phyloP scores from a whole-genome alignment of 30 jellyfish, hydroid and myxozoan species.

The Cassiopea xamachana region DNA sequence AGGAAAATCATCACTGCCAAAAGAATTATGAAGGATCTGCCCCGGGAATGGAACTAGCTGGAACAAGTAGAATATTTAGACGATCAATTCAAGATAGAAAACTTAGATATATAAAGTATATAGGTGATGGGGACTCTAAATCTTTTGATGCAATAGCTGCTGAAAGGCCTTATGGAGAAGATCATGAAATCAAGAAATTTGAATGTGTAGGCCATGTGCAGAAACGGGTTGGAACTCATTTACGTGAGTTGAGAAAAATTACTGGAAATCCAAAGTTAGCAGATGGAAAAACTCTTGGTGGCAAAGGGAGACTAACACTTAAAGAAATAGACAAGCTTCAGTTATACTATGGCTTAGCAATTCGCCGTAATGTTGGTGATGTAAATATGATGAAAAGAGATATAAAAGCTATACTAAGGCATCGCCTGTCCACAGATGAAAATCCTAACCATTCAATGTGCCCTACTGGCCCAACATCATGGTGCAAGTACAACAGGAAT shows the following conservation, averaged over 20 bases:
- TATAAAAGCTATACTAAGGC: constrained; percentile 8
- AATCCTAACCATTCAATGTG: constrained; percentile 14
- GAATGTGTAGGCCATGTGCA: constrained; percentile 44
- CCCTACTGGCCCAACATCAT: constrained; percentile 33
- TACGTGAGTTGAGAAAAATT: background rate
- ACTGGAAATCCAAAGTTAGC: constrained; percentile 12
- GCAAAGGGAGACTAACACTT: constrained; percentile 39
- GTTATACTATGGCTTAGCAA: constrained; percentile 41
- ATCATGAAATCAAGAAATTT: constrained; percentile 2
- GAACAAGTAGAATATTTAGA: background rate
- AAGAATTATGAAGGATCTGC: constrained; percentile 18
- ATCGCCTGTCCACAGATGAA: constrained; percentile 14
- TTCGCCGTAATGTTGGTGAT: constrained; percentile 34
- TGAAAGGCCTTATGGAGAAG: constrained; percentile 29
- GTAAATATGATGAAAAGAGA: constrained; percentile 5
- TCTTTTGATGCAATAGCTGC: background rate
- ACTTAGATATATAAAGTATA: background rate
- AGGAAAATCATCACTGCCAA: constrained; percentile 15
- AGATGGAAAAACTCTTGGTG: constrained; percentile 43
- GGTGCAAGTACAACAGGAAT: constrained; percentile 10
- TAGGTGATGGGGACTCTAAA: constrained; percentile 16
- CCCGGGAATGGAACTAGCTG: constrained; percentile 11
- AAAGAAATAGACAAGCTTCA: constrained; percentile 30
- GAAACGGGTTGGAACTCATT: constrained; percentile 30
- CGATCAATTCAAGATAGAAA: background rate